Conservation (phyloP, 2,888 invertebrate genomes). For the Chloromyia formosa region DNA sequence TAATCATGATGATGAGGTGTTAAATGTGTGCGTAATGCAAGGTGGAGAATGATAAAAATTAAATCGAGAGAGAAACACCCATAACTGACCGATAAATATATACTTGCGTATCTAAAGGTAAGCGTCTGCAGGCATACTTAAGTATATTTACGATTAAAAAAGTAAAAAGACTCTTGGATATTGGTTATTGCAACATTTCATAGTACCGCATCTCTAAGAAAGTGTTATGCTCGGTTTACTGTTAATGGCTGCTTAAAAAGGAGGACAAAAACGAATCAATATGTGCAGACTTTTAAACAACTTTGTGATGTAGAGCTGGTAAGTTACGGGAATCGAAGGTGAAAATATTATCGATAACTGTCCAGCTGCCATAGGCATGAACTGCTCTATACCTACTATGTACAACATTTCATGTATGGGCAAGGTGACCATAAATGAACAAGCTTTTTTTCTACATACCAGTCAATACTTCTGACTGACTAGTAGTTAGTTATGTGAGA, state of each 20-base stretch:
- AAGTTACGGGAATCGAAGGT: background rate
- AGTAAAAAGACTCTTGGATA: too few species aligned
- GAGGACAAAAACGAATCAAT: background rate
- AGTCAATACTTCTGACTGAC: too few species aligned
- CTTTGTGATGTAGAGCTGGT: too few species aligned
- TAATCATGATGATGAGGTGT: background rate
- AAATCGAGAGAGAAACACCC: background rate
- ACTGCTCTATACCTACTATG: too few species aligned
- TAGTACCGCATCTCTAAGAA: too few species aligned
- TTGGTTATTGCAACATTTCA: too few species aligned
- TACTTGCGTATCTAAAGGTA: background rate
- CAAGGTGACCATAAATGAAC: too few species aligned
- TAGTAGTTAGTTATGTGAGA: too few species aligned
- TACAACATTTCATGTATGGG: too few species aligned
- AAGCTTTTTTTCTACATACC: too few species aligned
- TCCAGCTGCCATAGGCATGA: background rate
- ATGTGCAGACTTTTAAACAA: background rate
- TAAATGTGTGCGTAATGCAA: background rate
- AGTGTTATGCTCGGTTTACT: background rate
- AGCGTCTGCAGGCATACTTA: too few species aligned
- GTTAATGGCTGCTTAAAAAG: background rate
- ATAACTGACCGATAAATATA: background rate
- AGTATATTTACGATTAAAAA: too few species aligned
- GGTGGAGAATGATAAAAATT: background rate
- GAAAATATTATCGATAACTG: background rate